Base-by-base conservation (phyloP, 2,888 invertebrate genomes). In the Hypolimnas misippus region DNA sequence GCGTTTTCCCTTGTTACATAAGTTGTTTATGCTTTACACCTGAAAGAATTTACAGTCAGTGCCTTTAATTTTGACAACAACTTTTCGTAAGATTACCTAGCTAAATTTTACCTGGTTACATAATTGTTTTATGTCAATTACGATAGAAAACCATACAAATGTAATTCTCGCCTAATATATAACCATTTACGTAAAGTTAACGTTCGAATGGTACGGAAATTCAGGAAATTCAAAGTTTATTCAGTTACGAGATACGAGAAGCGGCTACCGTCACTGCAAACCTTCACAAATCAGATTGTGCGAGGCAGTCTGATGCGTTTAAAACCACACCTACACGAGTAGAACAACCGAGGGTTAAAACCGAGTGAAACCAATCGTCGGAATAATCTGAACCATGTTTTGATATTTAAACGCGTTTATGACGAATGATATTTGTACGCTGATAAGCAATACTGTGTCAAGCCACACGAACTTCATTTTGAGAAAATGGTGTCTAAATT, bases 271-370 rank as follows among this genome's bases (percentile, higher is more conserved):
- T 42, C 42, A 49, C 7, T 12, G 6, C 25, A n/a, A 3, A 7
- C 49, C 49, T 46, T 44, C 21, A 29, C 49, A 25, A 49, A 49
- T 49, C 29, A 25, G 49, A 49, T 49, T 49, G 7, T 49, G 25
- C n/a, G n/a, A 29, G 17, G 8, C 44, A 12, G 49, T 25, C 25
- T 49, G 53, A 59, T 59, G 42, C 35, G 17, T 44, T 59, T 59
- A 33, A 52, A 59, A 46, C 33, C 42, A 7, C 25, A 54, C 44
- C 35, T 7, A 10, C 44, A 10, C 10, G 0, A 8, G 44, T 44
- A n/a, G 44, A 42, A 7, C 16, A 16, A 33, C 33, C 7, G 12
- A 38, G 2, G 35, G n/a, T 12, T 38, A n/a, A 33, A 33, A 14
- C 5, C 38, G n/a, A 40, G 38, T n/a, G 10, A 12, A n/a, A 40